Evolutionary conservation across 2,888 invertebrate species (phyloP).

Genomic region (Xylota sylvarum): DNA sequence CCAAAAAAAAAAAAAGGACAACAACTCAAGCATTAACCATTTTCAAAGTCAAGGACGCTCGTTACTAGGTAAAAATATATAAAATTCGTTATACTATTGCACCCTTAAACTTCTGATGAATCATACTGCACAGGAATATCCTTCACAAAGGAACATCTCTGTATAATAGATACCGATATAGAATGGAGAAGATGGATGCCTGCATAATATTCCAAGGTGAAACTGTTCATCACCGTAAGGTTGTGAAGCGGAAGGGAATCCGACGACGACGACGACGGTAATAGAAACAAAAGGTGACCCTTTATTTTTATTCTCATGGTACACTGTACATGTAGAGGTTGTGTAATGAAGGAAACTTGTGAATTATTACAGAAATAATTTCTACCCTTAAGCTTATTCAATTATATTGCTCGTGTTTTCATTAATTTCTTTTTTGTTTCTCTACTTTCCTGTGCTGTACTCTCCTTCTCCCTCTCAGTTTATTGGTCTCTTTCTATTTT

Average conservation of each 20-base stretch:
- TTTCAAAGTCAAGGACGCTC: no score
- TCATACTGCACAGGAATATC: no score
- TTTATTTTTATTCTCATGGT: neutral
- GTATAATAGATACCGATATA: neutral
- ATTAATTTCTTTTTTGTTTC: neutral
- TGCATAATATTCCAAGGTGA: conserved; percentile 42
- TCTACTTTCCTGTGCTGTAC: neutral
- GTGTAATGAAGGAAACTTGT: conserved; percentile 12
- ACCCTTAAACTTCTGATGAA: neutral
- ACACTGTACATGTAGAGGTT: neutral
- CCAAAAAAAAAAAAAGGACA: no score
- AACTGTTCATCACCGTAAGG: conserved; percentile 28
- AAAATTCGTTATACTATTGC: neutral
- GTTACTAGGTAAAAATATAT: no score
- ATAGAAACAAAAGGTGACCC: conserved; percentile 1
- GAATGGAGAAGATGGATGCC: neutral
- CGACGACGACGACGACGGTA: conserved; percentile 20
- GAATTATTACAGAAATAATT: conserved; percentile 32
- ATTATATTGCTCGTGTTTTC: conserved; percentile 29
- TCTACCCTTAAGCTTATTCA: conserved; percentile 26
- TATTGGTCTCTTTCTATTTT: neutral
- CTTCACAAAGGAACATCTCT: neutral
- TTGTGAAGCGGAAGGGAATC: conserved; percentile 14
- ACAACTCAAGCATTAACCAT: no score
- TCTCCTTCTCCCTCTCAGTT: neutral